Evolutionary conservation across 2,888 invertebrate genomes (phyloP).

Genomic region (Eucera pruinosa): DNA sequence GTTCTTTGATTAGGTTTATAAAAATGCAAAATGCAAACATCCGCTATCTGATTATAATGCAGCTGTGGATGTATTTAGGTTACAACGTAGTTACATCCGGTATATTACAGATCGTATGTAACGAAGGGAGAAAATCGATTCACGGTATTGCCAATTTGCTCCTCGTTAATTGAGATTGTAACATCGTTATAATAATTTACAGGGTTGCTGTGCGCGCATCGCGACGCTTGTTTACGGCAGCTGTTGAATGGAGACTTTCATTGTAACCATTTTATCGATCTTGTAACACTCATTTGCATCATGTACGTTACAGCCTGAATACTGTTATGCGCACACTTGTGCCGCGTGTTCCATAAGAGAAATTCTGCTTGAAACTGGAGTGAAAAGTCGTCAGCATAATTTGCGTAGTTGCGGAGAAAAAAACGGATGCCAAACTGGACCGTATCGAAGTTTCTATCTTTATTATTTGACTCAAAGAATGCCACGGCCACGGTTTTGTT

Average conservation of each 20-base stretch:
- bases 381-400: not conserved
- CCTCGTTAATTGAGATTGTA: slow-evolving; percentile 15
- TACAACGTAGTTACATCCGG: too few relatives aligned
- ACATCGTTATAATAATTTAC: slow-evolving; percentile 16
- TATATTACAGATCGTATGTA: not conserved
- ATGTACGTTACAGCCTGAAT: not conserved
- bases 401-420: not conserved
- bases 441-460: not conserved
- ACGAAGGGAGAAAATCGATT: not conserved
- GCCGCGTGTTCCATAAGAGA: not conserved
- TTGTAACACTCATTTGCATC: slow-evolving; percentile 26
- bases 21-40: too few relatives aligned
- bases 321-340: too few relatives aligned
- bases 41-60: too few relatives aligned
- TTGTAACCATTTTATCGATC: slow-evolving; percentile 34
- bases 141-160: not conserved
- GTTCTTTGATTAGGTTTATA: too few relatives aligned
- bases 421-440: not conserved
- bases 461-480: not conserved
- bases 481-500: not conserved
- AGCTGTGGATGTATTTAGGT: not conserved
- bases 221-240: slow-evolving; percentile 18
- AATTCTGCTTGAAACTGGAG: not conserved
- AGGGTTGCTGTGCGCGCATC: slow-evolving; percentile 15
- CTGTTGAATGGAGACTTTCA: slow-evolving; percentile 46